phyloP scores from a whole-genome alignment of 2,113 vertebrate species.

The Leptosomus discolor region DNA sequence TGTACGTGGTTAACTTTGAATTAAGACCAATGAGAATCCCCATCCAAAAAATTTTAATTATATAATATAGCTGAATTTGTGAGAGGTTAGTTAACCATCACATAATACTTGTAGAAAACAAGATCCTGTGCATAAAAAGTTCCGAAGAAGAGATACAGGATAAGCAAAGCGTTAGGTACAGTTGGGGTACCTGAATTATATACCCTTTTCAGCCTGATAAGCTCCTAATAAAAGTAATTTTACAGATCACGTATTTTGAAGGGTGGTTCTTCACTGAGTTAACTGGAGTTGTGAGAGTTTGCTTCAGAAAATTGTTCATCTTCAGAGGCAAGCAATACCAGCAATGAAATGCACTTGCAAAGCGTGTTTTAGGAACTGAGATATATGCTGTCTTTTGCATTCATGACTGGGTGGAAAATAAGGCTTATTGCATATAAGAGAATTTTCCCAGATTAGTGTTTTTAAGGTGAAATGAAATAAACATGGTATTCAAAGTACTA shows the following conservation, averaged over 20 bases:
- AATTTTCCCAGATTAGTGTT: not conserved
- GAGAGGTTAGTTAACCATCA: not conserved
- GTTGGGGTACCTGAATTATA: not conserved
- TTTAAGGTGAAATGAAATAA: not conserved
- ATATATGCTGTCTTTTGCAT: not conserved
- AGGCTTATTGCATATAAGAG: not conserved
- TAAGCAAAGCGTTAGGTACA: not conserved
- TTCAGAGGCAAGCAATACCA: not conserved
- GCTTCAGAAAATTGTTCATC: not conserved
- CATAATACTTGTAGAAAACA: not conserved
- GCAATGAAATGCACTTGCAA: not conserved
- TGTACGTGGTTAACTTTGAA: not conserved
- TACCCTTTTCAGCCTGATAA: not conserved
- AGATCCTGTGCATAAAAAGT: not conserved
- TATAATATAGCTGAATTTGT: not conserved
- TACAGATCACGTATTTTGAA: not conserved
- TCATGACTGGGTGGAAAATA: not conserved
- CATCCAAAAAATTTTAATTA: not conserved
- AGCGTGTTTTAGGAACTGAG: not conserved
- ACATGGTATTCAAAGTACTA: not conserved
- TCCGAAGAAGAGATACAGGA: not conserved
- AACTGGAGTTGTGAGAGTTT: not conserved
- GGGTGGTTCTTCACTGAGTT: not conserved
- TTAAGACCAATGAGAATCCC: not conserved
- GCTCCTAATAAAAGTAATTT: not conserved